These are phyloP conservation scores for Crossaster papposus DNA, from an alignment of 53 echinoderm and acorn worm genomes.

Conservation along the genomic window DNA sequence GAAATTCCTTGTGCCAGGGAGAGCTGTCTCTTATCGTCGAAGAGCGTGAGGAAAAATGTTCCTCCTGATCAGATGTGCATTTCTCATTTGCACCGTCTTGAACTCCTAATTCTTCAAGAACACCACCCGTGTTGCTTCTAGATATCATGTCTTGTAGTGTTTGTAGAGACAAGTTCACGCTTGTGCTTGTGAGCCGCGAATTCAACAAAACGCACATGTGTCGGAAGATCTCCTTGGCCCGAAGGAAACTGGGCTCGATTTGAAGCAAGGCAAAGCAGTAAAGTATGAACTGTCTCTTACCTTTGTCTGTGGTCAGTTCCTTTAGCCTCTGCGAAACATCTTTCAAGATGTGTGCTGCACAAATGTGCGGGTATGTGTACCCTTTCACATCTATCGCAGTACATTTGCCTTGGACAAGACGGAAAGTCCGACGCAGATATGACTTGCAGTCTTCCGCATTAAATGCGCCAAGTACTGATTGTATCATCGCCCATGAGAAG, in stretches of 20 bases:
- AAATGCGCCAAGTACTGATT: conserved; percentile 54
- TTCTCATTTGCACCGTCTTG: neutral
- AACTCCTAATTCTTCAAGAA: neutral
- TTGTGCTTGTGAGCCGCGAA: neutral
- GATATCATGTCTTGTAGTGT: neutral
- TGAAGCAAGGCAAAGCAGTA: conserved; percentile 57
- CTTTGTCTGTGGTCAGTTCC: conserved; percentile 27
- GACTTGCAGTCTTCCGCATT: conserved; percentile 46
- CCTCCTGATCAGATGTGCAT: neutral
- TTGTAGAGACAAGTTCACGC: neutral
- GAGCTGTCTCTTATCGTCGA: neutral
- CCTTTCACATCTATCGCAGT: neutral
- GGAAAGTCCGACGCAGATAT: conserved; percentile 24
- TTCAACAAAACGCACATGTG: conserved; percentile 43
- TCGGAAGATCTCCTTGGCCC: conserved; percentile 14
- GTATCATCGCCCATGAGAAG: conserved; percentile 62
- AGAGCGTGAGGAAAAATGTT: neutral
- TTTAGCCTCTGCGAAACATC: conserved; percentile 38
- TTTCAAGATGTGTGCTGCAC: conserved; percentile 64
- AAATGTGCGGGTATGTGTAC: conserved; percentile 56
- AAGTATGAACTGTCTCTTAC: conserved; percentile 28
- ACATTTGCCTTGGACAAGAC: neutral
- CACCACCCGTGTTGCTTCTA: neutral
- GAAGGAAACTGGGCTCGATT: neutral
- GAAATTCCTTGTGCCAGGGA: conserved; percentile 26